These are phyloP conservation scores for Fistularia tabacaria DNA, from an alignment of 2,797 vertebrate genomes.

Conservation along the genomic window DNA sequence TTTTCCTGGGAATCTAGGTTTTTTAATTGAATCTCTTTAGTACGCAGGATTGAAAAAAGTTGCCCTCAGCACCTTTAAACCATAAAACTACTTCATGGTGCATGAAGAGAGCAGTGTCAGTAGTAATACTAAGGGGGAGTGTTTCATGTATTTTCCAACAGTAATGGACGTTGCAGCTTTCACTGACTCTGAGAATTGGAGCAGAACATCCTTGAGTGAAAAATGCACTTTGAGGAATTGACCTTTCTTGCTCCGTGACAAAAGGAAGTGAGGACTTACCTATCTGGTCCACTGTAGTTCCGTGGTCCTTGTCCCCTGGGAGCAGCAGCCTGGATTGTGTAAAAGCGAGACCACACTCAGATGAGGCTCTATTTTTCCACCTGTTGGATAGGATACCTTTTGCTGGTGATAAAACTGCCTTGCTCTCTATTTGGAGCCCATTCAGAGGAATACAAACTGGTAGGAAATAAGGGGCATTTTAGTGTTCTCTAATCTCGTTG, in stretches of 20 bases:
- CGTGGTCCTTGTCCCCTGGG: neutral
- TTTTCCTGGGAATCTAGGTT: too few relatives aligned
- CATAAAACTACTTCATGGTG: neutral
- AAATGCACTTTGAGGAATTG: constrained; percentile 13
- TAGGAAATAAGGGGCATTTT: too few relatives aligned
- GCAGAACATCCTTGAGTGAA: constrained; percentile 18
- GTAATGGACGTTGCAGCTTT: neutral
- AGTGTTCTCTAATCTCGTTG: too few relatives aligned
- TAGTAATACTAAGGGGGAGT: neutral
- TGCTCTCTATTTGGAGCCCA: too few relatives aligned
- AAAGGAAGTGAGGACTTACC: too few relatives aligned
- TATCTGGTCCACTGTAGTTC: neutral
- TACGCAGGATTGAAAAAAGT: neutral
- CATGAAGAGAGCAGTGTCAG: neutral
- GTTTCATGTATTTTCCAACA: constrained; percentile 11
- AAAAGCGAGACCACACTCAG: neutral
- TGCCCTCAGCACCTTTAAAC: neutral
- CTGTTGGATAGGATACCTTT: too few relatives aligned
- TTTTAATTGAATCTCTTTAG: too few relatives aligned
- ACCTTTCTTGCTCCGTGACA: neutral
- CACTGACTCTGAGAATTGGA: constrained; percentile 16
- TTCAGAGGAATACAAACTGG: too few relatives aligned
- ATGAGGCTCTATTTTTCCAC: too few relatives aligned
- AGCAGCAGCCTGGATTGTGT: neutral
- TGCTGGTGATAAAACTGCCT: too few relatives aligned